phyloP scores from a whole-genome alignment of 1,140 invertebrate genomes.

The Asobara japonica region DNA sequence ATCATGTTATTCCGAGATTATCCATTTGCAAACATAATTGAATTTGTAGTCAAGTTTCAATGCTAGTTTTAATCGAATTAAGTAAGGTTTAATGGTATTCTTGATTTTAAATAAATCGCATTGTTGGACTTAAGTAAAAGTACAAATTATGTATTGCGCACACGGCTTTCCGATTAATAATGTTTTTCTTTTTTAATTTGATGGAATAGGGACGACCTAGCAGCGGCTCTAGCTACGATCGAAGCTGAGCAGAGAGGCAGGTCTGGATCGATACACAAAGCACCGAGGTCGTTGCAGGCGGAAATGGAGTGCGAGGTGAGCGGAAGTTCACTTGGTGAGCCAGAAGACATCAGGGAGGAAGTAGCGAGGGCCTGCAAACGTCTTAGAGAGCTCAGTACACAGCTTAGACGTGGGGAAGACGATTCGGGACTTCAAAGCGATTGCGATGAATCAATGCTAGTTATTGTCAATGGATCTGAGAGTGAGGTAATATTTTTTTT shows the following conservation, averaged over 20 bases:
- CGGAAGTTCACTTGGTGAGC: constrained; percentile 65
- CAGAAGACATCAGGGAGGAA: constrained; percentile 73
- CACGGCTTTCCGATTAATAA: not conserved
- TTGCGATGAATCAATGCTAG: constrained; percentile 66
- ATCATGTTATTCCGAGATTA: not conserved
- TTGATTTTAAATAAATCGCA: not conserved
- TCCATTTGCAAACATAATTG: not conserved
- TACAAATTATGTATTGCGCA: too few species aligned
- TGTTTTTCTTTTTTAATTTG: constrained; percentile 23
- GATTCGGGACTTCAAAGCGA: constrained; percentile 71
- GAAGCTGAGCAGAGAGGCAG: constrained; percentile 41
- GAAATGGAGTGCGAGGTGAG: constrained; percentile 80
- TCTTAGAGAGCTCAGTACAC: constrained; percentile 74
- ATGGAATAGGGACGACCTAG: constrained; percentile 56
- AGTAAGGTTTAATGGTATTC: not conserved
- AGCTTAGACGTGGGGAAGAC: constrained; percentile 77
- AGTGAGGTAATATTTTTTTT: constrained; percentile 49
- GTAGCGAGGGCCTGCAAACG: constrained; percentile 73
- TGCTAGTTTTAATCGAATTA: not conserved
- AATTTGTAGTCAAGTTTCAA: not conserved
- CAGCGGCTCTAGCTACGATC: constrained; percentile 43
- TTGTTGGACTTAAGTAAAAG: too few species aligned
- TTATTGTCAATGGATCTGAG: constrained; percentile 59
- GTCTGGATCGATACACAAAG: constrained; percentile 58
- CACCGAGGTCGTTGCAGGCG: constrained; percentile 74